These are phyloP conservation scores for Tachina lurida DNA, from an alignment of 2,888 invertebrate genomes.

Conservation along the genomic window DNA sequence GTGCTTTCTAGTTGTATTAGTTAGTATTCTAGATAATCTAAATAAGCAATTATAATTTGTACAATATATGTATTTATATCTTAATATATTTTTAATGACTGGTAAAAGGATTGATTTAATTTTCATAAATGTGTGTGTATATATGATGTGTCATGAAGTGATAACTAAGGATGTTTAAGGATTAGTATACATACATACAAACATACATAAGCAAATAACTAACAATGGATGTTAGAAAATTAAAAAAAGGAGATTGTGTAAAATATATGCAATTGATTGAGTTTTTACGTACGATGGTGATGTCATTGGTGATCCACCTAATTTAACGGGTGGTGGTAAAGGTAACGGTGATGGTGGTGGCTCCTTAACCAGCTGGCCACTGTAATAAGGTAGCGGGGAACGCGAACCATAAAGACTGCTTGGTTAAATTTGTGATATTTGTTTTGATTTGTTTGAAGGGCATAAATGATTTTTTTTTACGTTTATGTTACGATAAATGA, in stretches of 20 bases:
- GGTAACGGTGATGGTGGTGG: constrained; percentile 91
- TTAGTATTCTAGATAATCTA: background rate
- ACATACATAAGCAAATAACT: background rate
- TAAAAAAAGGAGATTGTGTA: background rate
- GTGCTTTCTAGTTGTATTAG: background rate
- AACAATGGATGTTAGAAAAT: background rate
- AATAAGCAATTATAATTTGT: background rate
- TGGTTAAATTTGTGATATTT: constrained; percentile 78
- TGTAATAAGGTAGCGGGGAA: constrained; percentile 98
- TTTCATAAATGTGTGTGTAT: background rate
- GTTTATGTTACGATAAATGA: constrained; percentile 62
- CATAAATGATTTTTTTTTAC: constrained; percentile 72
- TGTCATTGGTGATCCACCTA: constrained; percentile 87
- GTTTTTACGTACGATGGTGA: constrained; percentile 86
- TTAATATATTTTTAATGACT: background rate
- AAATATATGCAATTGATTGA: constrained; percentile 26
- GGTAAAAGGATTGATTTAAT: background rate
- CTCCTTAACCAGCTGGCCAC: constrained; percentile 89
- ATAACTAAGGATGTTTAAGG: background rate
- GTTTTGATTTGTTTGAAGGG: constrained; percentile 62
- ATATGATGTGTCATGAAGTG: background rate
- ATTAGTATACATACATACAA: background rate
- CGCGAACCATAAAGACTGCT: constrained; percentile 97
- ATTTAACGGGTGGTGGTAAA: constrained; percentile 90
- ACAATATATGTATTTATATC: too few species aligned